phyloP scores from a whole-genome alignment of 2,888 invertebrate species.

The Polyommatus iphigenia region DNA sequence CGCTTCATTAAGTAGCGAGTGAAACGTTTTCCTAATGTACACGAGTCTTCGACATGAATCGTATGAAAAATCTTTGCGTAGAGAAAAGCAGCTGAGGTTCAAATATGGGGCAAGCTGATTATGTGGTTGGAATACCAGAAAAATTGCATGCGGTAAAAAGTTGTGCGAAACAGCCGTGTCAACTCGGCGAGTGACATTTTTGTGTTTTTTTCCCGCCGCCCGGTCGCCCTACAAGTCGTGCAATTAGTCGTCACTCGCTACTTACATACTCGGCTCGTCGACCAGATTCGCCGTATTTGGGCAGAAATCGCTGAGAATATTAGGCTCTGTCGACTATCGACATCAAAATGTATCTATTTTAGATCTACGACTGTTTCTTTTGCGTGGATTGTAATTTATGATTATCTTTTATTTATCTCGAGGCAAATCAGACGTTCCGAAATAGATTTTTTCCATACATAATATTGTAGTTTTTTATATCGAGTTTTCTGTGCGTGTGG shows the following conservation, averaged over 20 bases:
- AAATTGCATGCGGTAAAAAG: neutral
- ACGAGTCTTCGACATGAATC: neutral
- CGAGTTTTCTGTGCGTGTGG: conserved; percentile 12
- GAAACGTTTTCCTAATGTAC: conserved; percentile 5
- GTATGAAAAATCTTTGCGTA: neutral
- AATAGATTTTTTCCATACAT: neutral
- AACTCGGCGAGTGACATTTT: neutral
- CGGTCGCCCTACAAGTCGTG: neutral
- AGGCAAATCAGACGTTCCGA: neutral
- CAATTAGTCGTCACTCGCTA: neutral
- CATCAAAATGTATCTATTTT: neutral
- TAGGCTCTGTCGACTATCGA: neutral
- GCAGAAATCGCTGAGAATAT: neutral
- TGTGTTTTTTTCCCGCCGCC: neutral
- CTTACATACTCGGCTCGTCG: neutral
- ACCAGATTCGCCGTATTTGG: neutral
- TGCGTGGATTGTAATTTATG: neutral
- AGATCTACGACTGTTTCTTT: neutral
- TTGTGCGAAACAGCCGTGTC: neutral
- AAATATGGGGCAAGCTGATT: neutral
- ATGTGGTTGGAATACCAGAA: neutral
- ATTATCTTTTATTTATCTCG: neutral
- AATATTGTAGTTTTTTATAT: neutral
- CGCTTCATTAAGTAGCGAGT: neutral
- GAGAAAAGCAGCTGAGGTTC: neutral